These are phyloP conservation scores for Hypomesus transpacificus DNA, from an alignment of 2,113 vertebrate genomes.

Conservation along the genomic window DNA sequence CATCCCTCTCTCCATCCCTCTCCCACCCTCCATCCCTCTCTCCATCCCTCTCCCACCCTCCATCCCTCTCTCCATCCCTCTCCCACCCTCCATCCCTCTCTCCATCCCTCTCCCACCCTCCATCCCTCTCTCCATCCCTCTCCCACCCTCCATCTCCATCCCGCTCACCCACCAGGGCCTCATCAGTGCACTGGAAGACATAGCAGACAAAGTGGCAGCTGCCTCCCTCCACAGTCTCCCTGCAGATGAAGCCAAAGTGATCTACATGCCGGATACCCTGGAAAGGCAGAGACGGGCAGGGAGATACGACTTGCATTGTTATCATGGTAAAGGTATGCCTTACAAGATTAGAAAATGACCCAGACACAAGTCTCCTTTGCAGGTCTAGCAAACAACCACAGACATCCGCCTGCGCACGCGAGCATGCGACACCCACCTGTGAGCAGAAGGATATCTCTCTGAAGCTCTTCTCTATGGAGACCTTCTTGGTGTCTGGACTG, in stretches of 20 bases:
- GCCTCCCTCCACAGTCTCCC: slow-evolving; percentile 83
- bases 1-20: neutral
- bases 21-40: neutral
- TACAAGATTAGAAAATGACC: too few species aligned
- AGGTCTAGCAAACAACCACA: neutral
- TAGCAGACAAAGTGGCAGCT: slow-evolving; percentile 94
- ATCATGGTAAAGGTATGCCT: too few species aligned
- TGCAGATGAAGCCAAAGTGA: slow-evolving; percentile 98
- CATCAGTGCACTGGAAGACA: slow-evolving; percentile 92
- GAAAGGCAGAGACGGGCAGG: slow-evolving; percentile 12
- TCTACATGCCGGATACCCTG: slow-evolving; percentile 96
- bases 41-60: too few species aligned
- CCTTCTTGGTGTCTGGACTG: slow-evolving; percentile 97
- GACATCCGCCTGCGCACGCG: neutral
- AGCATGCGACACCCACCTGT: slow-evolving; percentile 76
- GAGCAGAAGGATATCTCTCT: slow-evolving; percentile 99
- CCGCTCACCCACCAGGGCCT: slow-evolving; percentile 84
- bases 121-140: neutral
- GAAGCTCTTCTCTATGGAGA: slow-evolving; percentile 96
- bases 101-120: neutral
- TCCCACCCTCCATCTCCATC: neutral
- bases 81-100: neutral
- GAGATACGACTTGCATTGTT: neutral
- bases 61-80: neutral
- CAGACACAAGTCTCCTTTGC: neutral